Evolutionary conservation across 2,113 vertebrate genomes (phyloP).

Genomic region (Mohoua ochrocephala): DNA sequence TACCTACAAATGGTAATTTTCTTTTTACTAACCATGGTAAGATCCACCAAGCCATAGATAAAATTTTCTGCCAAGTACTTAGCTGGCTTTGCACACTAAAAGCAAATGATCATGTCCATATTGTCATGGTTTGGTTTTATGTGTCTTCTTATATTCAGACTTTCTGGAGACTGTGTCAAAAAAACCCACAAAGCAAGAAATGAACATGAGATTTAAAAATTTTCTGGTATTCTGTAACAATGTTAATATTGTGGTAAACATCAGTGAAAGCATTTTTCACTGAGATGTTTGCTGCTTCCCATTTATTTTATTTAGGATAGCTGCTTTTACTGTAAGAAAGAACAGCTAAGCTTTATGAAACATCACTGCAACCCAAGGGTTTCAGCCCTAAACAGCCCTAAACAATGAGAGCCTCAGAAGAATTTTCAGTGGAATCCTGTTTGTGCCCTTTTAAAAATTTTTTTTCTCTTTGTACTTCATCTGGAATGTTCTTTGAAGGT

Average conservation of each 20-base stretch:
- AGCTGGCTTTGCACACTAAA: not conserved
- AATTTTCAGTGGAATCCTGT: constrained; percentile 8
- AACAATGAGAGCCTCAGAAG: not conserved
- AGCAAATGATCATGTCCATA: not conserved
- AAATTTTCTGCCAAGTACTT: not conserved
- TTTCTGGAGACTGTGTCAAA: not conserved
- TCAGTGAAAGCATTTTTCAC: not conserved
- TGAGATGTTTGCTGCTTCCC: not conserved
- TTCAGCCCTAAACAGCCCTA: not conserved
- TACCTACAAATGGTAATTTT: not conserved
- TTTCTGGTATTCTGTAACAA: not conserved
- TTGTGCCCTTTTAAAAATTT: not conserved
- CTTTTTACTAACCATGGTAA: not conserved
- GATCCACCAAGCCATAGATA: not conserved
- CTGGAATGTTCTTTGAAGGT: not conserved
- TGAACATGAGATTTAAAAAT: not conserved
- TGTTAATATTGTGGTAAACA: not conserved
- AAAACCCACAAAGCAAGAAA: not conserved
- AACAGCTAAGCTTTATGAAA: not conserved
- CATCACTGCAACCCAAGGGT: not conserved
- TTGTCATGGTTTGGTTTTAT: not conserved
- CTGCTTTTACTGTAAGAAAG: not conserved
- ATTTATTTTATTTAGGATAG: not conserved
- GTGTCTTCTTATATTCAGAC: not conserved
- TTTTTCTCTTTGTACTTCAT: not conserved